Evolutionary conservation across 2,113 vertebrate species (phyloP).

Genomic region (Salvelinus namaycush): DNA sequence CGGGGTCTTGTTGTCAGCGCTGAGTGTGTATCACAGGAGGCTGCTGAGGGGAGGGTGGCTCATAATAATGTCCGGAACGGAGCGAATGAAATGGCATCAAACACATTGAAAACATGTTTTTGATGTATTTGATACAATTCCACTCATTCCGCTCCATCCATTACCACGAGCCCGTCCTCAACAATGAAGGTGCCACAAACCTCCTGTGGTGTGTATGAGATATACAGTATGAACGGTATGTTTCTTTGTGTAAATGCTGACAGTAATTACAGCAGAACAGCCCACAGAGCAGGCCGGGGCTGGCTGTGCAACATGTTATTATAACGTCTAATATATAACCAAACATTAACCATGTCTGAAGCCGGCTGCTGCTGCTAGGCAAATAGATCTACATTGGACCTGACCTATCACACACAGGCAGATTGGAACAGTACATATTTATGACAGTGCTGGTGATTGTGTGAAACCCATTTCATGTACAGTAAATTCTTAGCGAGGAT

Average conservation of each 20-base stretch:
- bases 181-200: no score
- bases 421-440: not conserved
- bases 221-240: slow-evolving; percentile 55
- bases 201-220: slow-evolving; percentile 16
- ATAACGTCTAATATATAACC: slow-evolving; percentile 57
- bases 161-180: no score
- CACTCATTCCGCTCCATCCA: no score
- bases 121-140: no score
- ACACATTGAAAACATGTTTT: no score
- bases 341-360: slow-evolving; percentile 50
- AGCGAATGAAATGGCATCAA: no score
- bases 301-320: slow-evolving; percentile 54
- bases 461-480: not conserved
- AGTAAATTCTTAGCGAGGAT: slow-evolving; percentile 21
- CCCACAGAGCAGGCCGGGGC: slow-evolving; percentile 53
- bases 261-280: slow-evolving; percentile 64
- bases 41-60: no score
- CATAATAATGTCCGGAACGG: no score
- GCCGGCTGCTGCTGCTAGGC: slow-evolving; percentile 18
- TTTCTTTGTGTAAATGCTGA: slow-evolving; percentile 41
- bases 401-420: not conserved
- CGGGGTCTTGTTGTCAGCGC: not conserved
- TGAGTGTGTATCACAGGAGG: slow-evolving; percentile 2
- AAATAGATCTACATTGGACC: slow-evolving; percentile 31
- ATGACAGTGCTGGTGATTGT: slow-evolving; percentile 1